Evolutionary conservation across 2,797 vertebrate genomes (phyloP), one percentile per base, ranked within the genome.

Genomic region (Liparis tanakae): DNA sequence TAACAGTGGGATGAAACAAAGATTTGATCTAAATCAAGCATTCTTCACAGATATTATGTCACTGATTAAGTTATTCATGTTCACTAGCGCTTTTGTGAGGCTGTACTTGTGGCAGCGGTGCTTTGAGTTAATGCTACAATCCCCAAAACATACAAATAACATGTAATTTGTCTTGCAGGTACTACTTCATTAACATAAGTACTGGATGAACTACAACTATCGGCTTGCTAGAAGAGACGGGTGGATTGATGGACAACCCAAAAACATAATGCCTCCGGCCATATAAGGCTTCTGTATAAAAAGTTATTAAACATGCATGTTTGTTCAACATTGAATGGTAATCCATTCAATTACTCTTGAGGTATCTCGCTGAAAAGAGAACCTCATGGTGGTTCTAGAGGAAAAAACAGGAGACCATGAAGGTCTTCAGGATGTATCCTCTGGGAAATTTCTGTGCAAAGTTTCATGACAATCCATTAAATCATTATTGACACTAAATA

Each of bases 381-480:
- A 54, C 25, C 18, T 8, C 6, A 18, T 62, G 50, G 25, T 71
- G 30, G 18, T 17, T 6, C n/a, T 30, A 30, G 14, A 36, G 3
- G 25, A 74, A n/a, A n/a, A 44, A 7, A 22, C 4, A 53, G 55
- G 22, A 25, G 25, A 41, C 33, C 13, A 20, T n/a, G 8, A 17
- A 62, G 54, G 60, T 46, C n/a, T 63, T 63, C 7, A 6, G 30
- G 30, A 55, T 37, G 25, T 53, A 22, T 67, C 55, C n/a, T 36
- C 36, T 25, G 9, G 8, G 10, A 37, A 46, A 48, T 62, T 3
- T 59, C 37, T 25, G 9, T 2, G 44, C 18, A 7, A 53, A 22
- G 20, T 22, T 44, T 3, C 3, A 36, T 48, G 8, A 25, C 10
- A 36, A 59, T 33, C 33, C 33, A 18, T 56, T 1, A 3, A 53